phyloP scores from a whole-genome alignment of 2,113 vertebrate genomes.

The Heterochromis multidens region DNA sequence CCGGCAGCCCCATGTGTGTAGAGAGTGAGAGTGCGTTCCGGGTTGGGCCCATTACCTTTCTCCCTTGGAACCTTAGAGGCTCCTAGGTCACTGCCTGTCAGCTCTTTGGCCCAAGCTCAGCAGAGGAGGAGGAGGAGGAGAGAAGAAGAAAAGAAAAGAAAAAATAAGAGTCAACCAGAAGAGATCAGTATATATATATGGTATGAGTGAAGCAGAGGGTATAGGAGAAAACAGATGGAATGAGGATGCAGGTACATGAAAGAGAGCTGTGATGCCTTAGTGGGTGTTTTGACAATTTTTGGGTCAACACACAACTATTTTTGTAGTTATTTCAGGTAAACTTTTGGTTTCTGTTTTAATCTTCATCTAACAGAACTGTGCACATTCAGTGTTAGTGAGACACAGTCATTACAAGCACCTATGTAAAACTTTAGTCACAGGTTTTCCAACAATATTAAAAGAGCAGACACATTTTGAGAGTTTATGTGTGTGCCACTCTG shows the following conservation, averaged over 20 bases:
- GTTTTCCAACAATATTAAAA: background rate
- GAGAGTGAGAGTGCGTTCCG: conserved; percentile 65
- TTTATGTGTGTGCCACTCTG: conserved; percentile 36
- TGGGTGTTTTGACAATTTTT: background rate
- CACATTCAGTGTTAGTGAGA: background rate
- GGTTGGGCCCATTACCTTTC: conserved; percentile 73
- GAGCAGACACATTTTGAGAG: background rate
- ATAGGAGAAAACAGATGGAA: background rate
- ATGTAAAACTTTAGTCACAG: background rate
- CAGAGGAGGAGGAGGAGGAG: conserved; percentile 23
- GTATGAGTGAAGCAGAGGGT: background rate
- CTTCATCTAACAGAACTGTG: background rate
- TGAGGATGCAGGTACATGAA: background rate
- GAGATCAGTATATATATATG: background rate
- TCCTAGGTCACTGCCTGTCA: conserved; percentile 67
- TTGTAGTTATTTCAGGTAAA: background rate
- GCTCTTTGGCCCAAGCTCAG: conserved; percentile 57
- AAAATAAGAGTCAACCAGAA: background rate
- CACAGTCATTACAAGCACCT: background rate
- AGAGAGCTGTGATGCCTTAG: background rate
- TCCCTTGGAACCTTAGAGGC: conserved; percentile 62
- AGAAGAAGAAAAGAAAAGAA: background rate
- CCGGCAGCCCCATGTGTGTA: conserved; percentile 59
- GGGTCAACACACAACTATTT: background rate
- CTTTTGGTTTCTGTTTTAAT: background rate